phyloP scores from a whole-genome alignment of 2,113 vertebrate species.

The Benitochromis conjunctus region DNA sequence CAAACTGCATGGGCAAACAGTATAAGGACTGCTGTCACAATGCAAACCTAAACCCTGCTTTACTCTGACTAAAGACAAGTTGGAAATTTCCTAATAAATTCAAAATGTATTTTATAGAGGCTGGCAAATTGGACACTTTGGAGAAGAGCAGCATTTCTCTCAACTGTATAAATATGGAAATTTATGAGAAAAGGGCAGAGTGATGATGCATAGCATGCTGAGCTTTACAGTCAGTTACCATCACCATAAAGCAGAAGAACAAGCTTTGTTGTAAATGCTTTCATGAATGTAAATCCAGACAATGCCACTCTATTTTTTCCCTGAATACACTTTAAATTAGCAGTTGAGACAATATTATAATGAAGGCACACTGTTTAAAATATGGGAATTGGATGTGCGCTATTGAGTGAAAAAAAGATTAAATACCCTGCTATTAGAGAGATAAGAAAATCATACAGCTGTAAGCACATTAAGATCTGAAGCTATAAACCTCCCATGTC shows the following conservation, averaged over 20 bases:
- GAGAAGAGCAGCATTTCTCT: not conserved
- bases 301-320: not conserved
- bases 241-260: not conserved
- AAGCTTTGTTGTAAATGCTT: not conserved
- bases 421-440: not conserved
- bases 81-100: not conserved
- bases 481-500: not conserved
- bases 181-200: not conserved
- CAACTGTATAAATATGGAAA: conserved; percentile 27
- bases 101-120: not conserved
- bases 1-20: conserved; percentile 35
- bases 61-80: not conserved
- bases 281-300: not conserved
- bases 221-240: not conserved
- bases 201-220: conserved; percentile 2
- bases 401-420: not conserved
- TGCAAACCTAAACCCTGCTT: not conserved
- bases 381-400: not conserved
- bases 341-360: not conserved
- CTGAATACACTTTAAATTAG: not conserved
- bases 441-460: not conserved
- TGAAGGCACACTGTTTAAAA: not conserved
- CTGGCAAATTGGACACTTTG: conserved; percentile 31
- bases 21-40: conserved; percentile 19
- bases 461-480: not conserved